Base-by-base conservation (phyloP, 2,888 invertebrate species). In the Acleris sparsana region DNA sequence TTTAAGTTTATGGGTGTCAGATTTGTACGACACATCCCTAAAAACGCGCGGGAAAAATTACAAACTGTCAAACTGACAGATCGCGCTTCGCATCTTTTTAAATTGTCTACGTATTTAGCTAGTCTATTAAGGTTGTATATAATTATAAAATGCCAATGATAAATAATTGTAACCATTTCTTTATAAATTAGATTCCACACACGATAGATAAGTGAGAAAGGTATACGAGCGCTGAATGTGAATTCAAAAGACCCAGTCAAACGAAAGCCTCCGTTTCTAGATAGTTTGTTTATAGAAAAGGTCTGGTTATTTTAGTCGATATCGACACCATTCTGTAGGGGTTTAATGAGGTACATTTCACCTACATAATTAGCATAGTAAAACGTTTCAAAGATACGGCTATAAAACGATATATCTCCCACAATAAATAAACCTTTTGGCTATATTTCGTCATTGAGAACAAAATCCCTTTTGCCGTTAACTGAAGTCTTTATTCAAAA, bases 311-410 rank as follows among this genome's bases (percentile, higher is more conserved):
- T 17, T 46, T 62, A 17, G 53, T 48, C 22, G 2, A 5, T 20
- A 6, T 13, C 33, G 65, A 29, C 56, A 57, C 33, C 51, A 56
- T 46, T 56, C 60, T 59, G 22, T 53, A 48, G 18, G 25, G 33
- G 13, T 52, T 57, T 66, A 66, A 66, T 66, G 66, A 66, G 62
- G 61, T 17, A 65, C 65, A 65, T 65, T 65, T 65, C 65, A 65
- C 60, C 55, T 65, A 65, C 17, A 56, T 65, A 65, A 65, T 65
- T 65, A 65, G 60, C 65, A 65, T 61, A 65, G 60, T 60, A 60
- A 65, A 65, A 65, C 33, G 66, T 57, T 62, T 52, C 53, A 49
- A 48, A 18, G 49, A 59, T 59, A 33, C 20, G 52, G 56, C 52
- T 62, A 61, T 61, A 43, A 52, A 56, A 65, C 46, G 51, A 63